A percentile compares a stretch with the other conserved stretches of the same genome.
These are phyloP conservation scores for Cordilura impudica DNA, from an alignment of 2,888 invertebrate genomes.

Conservation along the genomic window DNA sequence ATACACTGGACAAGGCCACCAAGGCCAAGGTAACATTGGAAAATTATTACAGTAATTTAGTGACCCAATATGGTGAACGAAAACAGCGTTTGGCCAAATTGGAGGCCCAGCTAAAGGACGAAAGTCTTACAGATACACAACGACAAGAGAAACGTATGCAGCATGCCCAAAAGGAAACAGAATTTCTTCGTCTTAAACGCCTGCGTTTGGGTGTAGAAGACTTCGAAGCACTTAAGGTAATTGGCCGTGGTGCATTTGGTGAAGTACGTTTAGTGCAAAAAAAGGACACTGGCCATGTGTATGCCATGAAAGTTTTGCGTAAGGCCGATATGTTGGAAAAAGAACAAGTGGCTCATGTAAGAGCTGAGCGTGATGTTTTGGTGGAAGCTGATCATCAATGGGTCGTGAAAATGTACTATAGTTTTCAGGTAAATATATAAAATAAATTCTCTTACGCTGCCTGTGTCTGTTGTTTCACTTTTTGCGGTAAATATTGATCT, in stretches of 20 bases:
- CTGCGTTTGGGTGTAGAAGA: slow-evolving; percentile 98
- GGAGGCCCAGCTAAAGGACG: slow-evolving; percentile 97
- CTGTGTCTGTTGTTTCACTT: background rate
- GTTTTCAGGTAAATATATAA: slow-evolving; percentile 84
- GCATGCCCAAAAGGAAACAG: slow-evolving; percentile 99
- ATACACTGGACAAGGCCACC: slow-evolving; percentile 98
- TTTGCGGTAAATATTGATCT: slow-evolving; percentile 38
- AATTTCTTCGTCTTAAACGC: slow-evolving; percentile 96
- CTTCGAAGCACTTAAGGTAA: slow-evolving; percentile 97
- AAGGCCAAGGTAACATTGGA: slow-evolving; percentile 99
- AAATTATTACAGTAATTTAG: slow-evolving; percentile 99
- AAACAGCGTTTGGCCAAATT: slow-evolving; percentile 95
- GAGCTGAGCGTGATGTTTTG: slow-evolving; percentile 98
- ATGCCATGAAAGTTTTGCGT: slow-evolving; percentile 99
- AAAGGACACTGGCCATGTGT: slow-evolving; percentile 99
- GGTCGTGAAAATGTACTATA: slow-evolving; percentile 99
- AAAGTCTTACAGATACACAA: slow-evolving; percentile 95
- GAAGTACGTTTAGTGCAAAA: slow-evolving; percentile 99
- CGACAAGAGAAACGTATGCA: slow-evolving; percentile 91
- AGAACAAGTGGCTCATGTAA: slow-evolving; percentile 97
- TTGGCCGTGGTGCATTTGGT: slow-evolving; percentile 95
- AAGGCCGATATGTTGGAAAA: slow-evolving; percentile 99
- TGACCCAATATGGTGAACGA: slow-evolving; percentile 97
- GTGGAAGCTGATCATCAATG: slow-evolving; percentile 99
- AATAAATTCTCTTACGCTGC: background rate